phyloP scores from a whole-genome alignment of 2,797 vertebrate species.

The Brotula barbata region DNA sequence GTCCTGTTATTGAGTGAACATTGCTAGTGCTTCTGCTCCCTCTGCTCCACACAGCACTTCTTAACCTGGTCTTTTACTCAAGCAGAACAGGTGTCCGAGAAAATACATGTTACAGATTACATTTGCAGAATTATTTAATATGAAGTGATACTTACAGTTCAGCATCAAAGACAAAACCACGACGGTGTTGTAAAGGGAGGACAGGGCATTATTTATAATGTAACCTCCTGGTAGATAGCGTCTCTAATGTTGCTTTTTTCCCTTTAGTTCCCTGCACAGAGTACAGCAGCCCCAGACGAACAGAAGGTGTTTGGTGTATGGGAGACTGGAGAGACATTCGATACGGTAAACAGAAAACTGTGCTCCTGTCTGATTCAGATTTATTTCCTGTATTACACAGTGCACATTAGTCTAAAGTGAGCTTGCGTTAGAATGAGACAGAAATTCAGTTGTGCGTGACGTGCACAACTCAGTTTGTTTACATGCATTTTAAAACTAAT shows the following conservation, averaged over 20 bases:
- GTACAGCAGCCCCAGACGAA: conserved; percentile 86
- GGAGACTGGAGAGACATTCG: conserved; percentile 90
- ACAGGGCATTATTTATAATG: not conserved
- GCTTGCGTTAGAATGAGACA: too few relatives aligned
- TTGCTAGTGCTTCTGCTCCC: conserved; percentile 3
- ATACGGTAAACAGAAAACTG: conserved; percentile 84
- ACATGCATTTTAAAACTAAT: too few relatives aligned
- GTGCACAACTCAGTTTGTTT: too few relatives aligned
- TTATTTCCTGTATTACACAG: too few relatives aligned
- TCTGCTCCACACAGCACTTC: conserved; percentile 1
- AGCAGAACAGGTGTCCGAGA: not conserved
- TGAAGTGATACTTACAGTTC: too few relatives aligned
- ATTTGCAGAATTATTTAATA: too few relatives aligned
- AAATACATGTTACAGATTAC: not conserved
- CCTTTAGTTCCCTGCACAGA: conserved; percentile 94
- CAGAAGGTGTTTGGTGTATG: conserved; percentile 97
- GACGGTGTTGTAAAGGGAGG: not conserved
- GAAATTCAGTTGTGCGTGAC: too few relatives aligned
- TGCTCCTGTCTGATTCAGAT: not conserved
- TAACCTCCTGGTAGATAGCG: not conserved
- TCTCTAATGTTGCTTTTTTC: not conserved
- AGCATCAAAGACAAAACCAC: not conserved
- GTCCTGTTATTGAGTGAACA: conserved; percentile 10
- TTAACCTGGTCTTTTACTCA: not conserved
- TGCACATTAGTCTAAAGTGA: too few relatives aligned